These are phyloP conservation scores for Muschampia plurimacula DNA, from an alignment of 2,888 invertebrate genomes.

Conservation along the genomic window DNA sequence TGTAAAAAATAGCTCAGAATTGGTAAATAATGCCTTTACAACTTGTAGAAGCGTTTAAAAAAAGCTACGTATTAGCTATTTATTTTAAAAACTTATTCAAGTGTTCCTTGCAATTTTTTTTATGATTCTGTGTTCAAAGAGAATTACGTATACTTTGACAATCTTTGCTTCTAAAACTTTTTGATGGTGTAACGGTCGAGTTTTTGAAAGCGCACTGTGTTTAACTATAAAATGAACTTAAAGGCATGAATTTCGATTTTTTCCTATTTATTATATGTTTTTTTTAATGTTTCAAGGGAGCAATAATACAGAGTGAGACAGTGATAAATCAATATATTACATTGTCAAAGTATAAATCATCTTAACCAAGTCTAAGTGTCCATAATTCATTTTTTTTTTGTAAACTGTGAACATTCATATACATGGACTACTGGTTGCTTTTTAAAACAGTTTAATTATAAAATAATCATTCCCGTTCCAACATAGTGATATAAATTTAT, in stretches of 20 bases:
- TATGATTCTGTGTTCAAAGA: background rate
- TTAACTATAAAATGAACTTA: background rate
- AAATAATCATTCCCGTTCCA: too few relatives aligned
- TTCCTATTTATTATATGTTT: background rate
- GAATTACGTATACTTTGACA: constrained; percentile 33
- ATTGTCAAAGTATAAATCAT: constrained; percentile 69
- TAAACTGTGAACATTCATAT: constrained; percentile 32
- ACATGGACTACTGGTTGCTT: constrained; percentile 25
- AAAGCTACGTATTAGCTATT: constrained; percentile 12
- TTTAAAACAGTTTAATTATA: background rate
- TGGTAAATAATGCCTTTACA: background rate
- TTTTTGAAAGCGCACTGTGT: background rate
- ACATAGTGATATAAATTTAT: background rate
- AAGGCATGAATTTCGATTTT: background rate
- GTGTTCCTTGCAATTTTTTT: background rate
- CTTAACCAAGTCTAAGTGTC: constrained; percentile 39
- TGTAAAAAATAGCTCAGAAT: constrained; percentile 20
- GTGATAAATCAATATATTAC: constrained; percentile 43
- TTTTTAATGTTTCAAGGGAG: constrained; percentile 18
- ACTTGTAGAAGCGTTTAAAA: constrained; percentile 27
- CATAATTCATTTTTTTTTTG: constrained; percentile 30
- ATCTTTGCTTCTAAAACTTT: constrained; percentile 14
- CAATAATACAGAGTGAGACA: constrained; percentile 37
- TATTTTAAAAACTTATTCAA: background rate
- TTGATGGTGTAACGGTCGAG: background rate